Percentiles rank a stretch among this genome's conserved stretches.
These are phyloP conservation scores for Didymodactylos carnosus DNA, from an alignment of 2,888 invertebrate species.

Conservation along the genomic window DNA sequence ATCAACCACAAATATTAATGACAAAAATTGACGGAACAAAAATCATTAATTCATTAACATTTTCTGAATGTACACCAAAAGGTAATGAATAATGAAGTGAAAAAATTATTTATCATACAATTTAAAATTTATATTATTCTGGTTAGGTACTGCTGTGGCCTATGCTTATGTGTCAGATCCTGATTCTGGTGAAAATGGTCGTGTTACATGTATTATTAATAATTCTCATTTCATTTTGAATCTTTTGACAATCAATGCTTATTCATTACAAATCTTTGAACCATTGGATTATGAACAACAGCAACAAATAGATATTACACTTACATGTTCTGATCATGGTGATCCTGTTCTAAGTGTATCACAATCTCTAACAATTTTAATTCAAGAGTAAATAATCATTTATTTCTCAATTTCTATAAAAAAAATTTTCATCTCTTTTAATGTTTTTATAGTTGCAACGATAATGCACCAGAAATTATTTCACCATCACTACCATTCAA, in stretches of 20 bases:
- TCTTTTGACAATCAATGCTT: neutral
- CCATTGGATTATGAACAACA: neutral
- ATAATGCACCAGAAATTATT: neutral
- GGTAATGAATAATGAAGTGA: neutral
- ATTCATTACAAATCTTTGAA: neutral
- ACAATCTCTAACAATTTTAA: too few relatives aligned
- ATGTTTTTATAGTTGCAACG: neutral
- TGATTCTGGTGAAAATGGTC: neutral
- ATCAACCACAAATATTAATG: conserved; percentile 2
- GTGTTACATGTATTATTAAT: neutral
- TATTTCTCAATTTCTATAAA: too few relatives aligned
- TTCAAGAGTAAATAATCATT: too few relatives aligned
- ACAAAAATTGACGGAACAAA: neutral
- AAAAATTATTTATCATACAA: neutral
- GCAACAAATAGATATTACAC: neutral
- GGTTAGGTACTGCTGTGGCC: neutral
- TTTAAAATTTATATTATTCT: neutral
- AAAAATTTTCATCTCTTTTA: neutral
- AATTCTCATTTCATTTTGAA: neutral
- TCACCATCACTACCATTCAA: neutral
- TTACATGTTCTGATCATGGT: neutral
- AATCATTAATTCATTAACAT: neutral
- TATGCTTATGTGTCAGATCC: neutral
- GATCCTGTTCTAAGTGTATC: too few relatives aligned
- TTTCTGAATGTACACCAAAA: neutral